A percentile compares a stretch with the other conserved stretches of the same genome.
phyloP scores from a whole-genome alignment of 2,113 vertebrate genomes.

The Antigone vipio region DNA sequence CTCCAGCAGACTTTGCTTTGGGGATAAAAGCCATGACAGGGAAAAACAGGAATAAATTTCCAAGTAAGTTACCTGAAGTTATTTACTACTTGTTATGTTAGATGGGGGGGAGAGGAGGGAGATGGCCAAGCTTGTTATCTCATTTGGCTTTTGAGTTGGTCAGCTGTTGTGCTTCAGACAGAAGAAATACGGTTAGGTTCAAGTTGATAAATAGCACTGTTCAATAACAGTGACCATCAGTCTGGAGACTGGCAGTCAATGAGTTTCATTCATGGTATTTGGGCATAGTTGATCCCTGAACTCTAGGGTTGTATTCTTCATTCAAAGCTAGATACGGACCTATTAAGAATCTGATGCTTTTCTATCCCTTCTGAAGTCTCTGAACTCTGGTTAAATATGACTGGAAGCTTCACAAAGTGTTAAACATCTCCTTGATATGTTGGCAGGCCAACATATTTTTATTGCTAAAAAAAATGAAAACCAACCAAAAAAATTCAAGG shows the following conservation, averaged over 20 bases:
- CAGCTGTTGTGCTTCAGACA: background rate
- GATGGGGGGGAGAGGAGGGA: background rate
- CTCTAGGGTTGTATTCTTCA: background rate
- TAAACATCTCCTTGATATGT: background rate
- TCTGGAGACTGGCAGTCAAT: background rate
- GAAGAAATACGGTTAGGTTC: background rate
- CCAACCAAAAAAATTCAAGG: slow-evolving; percentile 8
- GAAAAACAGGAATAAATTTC: background rate
- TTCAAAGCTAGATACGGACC: background rate
- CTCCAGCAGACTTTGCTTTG: background rate
- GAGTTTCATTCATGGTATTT: background rate
- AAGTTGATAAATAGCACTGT: background rate
- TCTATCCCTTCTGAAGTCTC: background rate
- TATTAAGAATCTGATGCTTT: background rate
- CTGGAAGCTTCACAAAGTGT: background rate
- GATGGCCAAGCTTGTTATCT: background rate
- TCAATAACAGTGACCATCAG: background rate
- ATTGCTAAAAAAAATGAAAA: background rate
- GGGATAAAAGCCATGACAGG: background rate
- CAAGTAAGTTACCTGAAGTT: background rate
- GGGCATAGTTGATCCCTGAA: background rate
- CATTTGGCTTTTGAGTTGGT: background rate
- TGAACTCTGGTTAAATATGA: background rate
- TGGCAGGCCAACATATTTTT: background rate
- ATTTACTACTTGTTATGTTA: background rate